A percentile compares a stretch with the other conserved stretches of the same genome.
These are phyloP conservation scores for Euzetes globulus DNA, from an alignment of 2,888 invertebrate species.

Conservation along the genomic window DNA sequence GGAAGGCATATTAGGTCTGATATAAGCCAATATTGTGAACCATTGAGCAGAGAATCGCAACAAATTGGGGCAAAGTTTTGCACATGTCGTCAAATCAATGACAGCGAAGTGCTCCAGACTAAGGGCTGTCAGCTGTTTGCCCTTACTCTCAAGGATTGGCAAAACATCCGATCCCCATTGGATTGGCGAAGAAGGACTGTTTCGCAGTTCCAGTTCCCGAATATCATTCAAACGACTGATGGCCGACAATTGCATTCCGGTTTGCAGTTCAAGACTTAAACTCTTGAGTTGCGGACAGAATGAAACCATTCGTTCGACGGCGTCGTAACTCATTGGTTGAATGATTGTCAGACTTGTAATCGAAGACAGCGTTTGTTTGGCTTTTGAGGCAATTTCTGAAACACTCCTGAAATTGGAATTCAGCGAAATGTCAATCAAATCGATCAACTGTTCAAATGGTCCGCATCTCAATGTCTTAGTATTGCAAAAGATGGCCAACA, in stretches of 20 bases:
- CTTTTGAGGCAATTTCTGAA: background rate
- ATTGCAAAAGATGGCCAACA: constrained; percentile 39
- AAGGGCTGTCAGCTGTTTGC: constrained; percentile 39
- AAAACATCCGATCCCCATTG: constrained; percentile 40
- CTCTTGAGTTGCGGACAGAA: constrained; percentile 40
- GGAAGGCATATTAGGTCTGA: background rate
- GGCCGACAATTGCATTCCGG: constrained; percentile 39
- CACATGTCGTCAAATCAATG: constrained; percentile 40
- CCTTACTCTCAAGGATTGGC: constrained; percentile 39
- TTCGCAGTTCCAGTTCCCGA: constrained; percentile 38
- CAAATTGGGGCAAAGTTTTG: constrained; percentile 41
- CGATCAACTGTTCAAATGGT: constrained; percentile 41
- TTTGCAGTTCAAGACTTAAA: constrained; percentile 41
- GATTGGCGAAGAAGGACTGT: constrained; percentile 40
- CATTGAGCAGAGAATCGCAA: constrained; percentile 41
- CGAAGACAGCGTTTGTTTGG: constrained; percentile 33
- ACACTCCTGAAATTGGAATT: background rate
- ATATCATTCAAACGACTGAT: constrained; percentile 36
- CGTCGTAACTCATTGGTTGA: constrained; percentile 40
- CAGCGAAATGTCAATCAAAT: constrained; percentile 36
- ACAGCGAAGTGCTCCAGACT: constrained; percentile 41
- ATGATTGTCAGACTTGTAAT: constrained; percentile 38
- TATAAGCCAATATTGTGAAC: constrained; percentile 40
- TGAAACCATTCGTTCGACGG: constrained; percentile 38
- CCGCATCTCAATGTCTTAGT: constrained; percentile 39